Evolutionary conservation across 1,140 invertebrate genomes (phyloP).

Genomic region (Portunus trituberculatus): DNA sequence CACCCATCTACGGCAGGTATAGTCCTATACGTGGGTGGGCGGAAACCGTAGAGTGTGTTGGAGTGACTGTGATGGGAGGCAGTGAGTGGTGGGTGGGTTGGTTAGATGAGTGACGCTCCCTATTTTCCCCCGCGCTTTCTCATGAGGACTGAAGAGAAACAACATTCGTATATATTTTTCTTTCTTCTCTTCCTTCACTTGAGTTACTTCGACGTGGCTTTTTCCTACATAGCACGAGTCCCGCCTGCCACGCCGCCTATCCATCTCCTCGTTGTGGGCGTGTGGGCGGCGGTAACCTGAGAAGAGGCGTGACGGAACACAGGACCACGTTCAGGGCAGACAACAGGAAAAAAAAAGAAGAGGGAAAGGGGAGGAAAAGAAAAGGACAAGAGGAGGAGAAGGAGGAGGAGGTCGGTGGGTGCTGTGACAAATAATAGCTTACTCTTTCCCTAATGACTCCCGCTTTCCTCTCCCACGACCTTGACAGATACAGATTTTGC

Average conservation of each 20-base stretch:
- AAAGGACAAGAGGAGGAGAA: neutral
- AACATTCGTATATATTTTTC: neutral
- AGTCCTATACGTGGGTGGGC: neutral
- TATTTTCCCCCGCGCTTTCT: neutral
- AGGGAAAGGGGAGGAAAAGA: neutral
- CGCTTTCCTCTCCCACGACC: neutral
- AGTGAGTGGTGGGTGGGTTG: neutral
- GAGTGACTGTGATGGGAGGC: neutral
- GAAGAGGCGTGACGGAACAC: neutral
- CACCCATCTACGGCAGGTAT: neutral
- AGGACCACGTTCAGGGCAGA: neutral
- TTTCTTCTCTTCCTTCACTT: neutral
- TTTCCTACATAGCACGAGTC: neutral
- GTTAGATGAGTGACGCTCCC: no score
- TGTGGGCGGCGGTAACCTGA: neutral
- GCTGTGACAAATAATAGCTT: constrained; percentile 14
- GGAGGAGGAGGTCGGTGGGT: neutral
- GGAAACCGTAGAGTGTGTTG: neutral
- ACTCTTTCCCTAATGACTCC: neutral
- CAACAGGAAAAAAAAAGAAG: neutral
- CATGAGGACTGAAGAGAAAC: neutral
- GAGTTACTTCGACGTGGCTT: neutral
- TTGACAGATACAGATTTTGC: neutral
- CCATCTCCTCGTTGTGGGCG: neutral
- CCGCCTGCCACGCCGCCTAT: neutral